Base-by-base conservation (phyloP, 2,888 invertebrate genomes). In the Dryadula phaetusa region DNA sequence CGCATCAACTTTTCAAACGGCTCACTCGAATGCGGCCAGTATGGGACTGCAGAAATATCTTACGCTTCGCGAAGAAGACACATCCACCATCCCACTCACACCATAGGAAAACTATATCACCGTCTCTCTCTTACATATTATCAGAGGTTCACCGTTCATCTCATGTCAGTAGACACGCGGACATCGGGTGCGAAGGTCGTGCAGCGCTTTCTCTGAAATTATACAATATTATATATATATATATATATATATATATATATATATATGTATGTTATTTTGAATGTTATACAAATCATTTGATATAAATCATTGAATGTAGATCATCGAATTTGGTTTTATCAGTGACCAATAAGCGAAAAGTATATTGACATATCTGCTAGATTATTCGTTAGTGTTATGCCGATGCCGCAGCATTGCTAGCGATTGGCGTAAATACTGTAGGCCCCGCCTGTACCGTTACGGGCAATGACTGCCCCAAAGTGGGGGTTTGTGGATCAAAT, bases 11-110 rank as follows among this genome's bases (percentile, higher is more conserved):
- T 87, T 88, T 87, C 82, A 82, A 87, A 83, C 85, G 87, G 86
- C 86, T 86, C 87, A 86, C 92, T 91, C 92, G 86, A 86, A 88
- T 90, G 87, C 83, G 90, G 92, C 85, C 87, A 88, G 91, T 88
- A 85, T 91, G 90, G 90, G 91, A 91, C 92, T 92, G 92, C 89
- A 86, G 86, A 88, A 88, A 88, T 90, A 92, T 92, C 92, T 90
- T 87, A 89, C 87, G 88, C 90, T 88, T 90, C 87, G 83, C 90
- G 90, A 92, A 92, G 92, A 92, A 90, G 92, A 92, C 86, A 88
- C 92, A 80, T 84, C 79, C 68, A 44, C 77, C 74, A 70, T 90
- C 89, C 73, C 83, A 70, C 78, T 91, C 85, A 70, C 80, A 64
- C 85, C 22, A 42, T 37, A 60, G 25, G 66, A 62, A 20, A 69